Evolutionary conservation across 2,888 invertebrate species (phyloP), one percentile per base, ranked within the genome.

Genomic region (Ypsolopha scabrella): DNA sequence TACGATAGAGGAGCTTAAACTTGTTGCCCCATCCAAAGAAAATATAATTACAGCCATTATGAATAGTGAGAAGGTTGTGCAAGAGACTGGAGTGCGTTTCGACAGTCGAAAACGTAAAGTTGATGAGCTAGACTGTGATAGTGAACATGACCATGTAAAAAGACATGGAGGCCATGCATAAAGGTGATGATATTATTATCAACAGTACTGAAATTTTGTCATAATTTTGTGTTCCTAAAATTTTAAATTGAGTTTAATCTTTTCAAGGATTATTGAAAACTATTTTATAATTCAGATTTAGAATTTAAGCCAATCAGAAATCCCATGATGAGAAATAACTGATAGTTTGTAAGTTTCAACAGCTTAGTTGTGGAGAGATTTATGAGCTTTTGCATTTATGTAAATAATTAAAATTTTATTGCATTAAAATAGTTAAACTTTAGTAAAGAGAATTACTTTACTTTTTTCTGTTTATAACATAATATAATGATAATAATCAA

Each of bases 41-140:
- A 81, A 82, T 54, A 83, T 86, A 49, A 83, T 86, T 54, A 69
- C 79, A 51, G 86, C 85, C 36, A 85, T 86, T 41, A 75, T 80
- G 62, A 82, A 80, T 56, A 86, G 86, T 72, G 86, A 83, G 64
- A 76, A 68, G 56, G 77, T 85, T 38, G 81, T 86, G 14, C 75
- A 80, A 53, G 81, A 76, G 52, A 80, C 85, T 41, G 85, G 85
- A 53, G 72, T 86, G 9, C 60, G 78, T 48, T 83, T 82, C 69
- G 80, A 83, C 55, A 75, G 67, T 3, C 72, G 86, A 34, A 86
- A 86, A 63, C 66, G 83, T 46, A 81, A 80, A 66, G 41, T 52
- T 9, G 6, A 43, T 38, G 77, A 75, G 51, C 67, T 70, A 9
- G 70, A 72, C 41, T 60, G 60, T 64, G 72, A 72, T 57, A 67